A percentile compares a stretch with the other conserved stretches of the same genome.
phyloP scores from a whole-genome alignment of 2,888 invertebrate genomes.

The Plagodis pulveraria region DNA sequence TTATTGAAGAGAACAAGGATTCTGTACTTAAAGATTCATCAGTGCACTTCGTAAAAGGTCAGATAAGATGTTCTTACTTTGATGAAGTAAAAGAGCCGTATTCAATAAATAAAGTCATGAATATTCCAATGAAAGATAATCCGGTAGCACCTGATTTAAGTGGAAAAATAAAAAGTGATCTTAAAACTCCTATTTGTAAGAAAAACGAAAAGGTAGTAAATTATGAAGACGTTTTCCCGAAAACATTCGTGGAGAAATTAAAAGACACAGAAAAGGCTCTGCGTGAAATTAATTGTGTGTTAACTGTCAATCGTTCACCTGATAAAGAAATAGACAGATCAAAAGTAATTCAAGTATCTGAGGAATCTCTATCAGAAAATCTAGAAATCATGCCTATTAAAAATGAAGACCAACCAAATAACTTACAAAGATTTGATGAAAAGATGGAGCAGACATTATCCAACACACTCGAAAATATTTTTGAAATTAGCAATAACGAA shows the following conservation, averaged over 20 bases:
- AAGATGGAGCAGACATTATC: conserved; percentile 65
- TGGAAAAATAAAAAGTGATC: conserved; percentile 42
- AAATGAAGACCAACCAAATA: conserved; percentile 17
- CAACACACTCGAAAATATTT: conserved; percentile 60
- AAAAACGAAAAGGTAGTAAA: conserved; percentile 40
- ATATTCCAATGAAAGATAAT: conserved; percentile 65
- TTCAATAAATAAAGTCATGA: conserved; percentile 67
- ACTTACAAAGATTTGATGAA: conserved; percentile 52
- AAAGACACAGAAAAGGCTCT: conserved; percentile 66
- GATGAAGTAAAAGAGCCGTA: conserved; percentile 66
- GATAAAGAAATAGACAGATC: conserved; percentile 11
- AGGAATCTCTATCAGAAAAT: conserved; percentile 3
- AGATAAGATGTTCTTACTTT: conserved; percentile 52
- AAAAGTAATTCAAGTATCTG: conserved; percentile 8
- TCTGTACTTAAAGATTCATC: conserved; percentile 67
- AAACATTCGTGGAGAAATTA: conserved; percentile 61
- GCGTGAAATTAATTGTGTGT: conserved; percentile 58
- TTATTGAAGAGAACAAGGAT: conserved; percentile 44
- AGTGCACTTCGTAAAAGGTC: conserved; percentile 54
- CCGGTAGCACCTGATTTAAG: conserved; percentile 54
- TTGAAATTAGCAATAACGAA: conserved; percentile 54
- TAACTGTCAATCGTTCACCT: conserved; percentile 41
- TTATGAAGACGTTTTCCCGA: conserved; percentile 54
- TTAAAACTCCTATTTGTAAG: conserved; percentile 20
- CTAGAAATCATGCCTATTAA: neutral